A percentile compares a stretch with the other conserved stretches of the same genome.
phyloP scores from a whole-genome alignment of 64 coral and sea anemone species.

The Catalaphyllia jardinei region DNA sequence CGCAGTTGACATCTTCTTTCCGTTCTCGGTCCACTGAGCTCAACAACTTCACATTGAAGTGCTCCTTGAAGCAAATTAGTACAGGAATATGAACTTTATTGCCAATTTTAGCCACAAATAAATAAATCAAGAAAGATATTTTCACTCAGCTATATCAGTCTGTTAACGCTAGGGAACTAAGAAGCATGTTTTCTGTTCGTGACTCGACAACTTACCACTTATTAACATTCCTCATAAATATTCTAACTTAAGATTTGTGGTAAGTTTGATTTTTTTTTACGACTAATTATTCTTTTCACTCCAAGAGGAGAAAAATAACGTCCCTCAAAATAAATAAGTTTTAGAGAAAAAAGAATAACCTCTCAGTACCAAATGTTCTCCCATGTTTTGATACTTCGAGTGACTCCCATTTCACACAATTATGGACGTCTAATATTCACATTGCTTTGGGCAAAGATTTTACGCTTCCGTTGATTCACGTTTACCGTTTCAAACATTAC shows the following conservation, averaged over 20 bases:
- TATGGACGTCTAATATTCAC: neutral
- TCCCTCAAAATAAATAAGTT: slow-evolving; percentile 12
- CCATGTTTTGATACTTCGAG: slow-evolving; percentile 50
- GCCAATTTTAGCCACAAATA: slow-evolving; percentile 29
- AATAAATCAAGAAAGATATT: slow-evolving; percentile 27
- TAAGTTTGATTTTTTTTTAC: neutral
- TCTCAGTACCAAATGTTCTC: slow-evolving; percentile 18
- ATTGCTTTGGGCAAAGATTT: slow-evolving; percentile 32
- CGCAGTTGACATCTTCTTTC: slow-evolving; percentile 56
- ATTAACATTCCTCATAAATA: slow-evolving; percentile 35
- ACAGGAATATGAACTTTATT: slow-evolving; percentile 51
- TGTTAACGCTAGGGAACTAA: neutral
- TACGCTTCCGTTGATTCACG: slow-evolving; percentile 4
- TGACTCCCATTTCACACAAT: slow-evolving; percentile 31
- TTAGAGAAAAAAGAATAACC: slow-evolving; percentile 19
- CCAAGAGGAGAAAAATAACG: neutral
- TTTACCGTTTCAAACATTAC: slow-evolving; percentile 3
- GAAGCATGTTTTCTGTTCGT: slow-evolving; percentile 36
- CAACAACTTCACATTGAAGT: slow-evolving; percentile 38
- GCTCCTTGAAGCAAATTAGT: slow-evolving; percentile 58
- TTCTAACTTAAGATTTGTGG: slow-evolving; percentile 29
- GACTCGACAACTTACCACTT: slow-evolving; percentile 18
- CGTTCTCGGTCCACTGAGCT: slow-evolving; percentile 49
- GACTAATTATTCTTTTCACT: neutral
- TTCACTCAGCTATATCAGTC: neutral